These are phyloP conservation scores for Taxidea taxus DNA, from an alignment of 2,113 vertebrate genomes.

Conservation along the genomic window DNA sequence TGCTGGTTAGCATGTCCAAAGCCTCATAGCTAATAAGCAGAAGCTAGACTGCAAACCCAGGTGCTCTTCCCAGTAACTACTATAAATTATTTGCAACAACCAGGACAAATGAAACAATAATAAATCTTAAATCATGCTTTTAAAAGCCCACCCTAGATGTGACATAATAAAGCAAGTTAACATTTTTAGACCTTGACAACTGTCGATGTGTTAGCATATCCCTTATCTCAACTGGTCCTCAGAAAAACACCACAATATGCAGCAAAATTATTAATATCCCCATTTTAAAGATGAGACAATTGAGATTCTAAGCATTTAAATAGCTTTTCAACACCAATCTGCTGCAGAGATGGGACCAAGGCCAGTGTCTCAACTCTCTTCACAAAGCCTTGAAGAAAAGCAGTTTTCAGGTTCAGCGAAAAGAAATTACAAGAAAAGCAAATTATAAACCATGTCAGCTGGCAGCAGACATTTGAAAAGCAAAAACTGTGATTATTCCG, in stretches of 20 bases:
- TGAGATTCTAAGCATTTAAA: neutral
- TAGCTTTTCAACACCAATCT: neutral
- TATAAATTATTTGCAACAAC: neutral
- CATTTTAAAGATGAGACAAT: neutral
- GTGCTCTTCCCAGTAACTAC: neutral
- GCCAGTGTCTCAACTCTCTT: neutral
- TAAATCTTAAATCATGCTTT: neutral
- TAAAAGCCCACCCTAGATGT: neutral
- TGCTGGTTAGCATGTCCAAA: neutral
- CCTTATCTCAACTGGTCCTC: neutral
- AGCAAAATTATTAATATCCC: neutral
- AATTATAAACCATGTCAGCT: slow-evolving; percentile 6
- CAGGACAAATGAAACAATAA: neutral
- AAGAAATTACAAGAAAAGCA: slow-evolving; percentile 23
- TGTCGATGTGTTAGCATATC: neutral
- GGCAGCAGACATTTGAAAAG: neutral
- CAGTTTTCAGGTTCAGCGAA: slow-evolving; percentile 33
- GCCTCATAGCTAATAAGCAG: neutral
- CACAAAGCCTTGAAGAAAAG: neutral
- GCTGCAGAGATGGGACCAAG: neutral
- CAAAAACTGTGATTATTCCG: slow-evolving; percentile 15
- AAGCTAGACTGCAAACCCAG: neutral
- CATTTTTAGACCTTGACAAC: neutral
- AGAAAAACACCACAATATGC: neutral
- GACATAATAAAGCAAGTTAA: slow-evolving; percentile 15